A percentile compares a stretch with the other conserved stretches of the same genome.
phyloP scores from a whole-genome alignment of 2,888 invertebrate species.

The Drosophila paramelanica region DNA sequence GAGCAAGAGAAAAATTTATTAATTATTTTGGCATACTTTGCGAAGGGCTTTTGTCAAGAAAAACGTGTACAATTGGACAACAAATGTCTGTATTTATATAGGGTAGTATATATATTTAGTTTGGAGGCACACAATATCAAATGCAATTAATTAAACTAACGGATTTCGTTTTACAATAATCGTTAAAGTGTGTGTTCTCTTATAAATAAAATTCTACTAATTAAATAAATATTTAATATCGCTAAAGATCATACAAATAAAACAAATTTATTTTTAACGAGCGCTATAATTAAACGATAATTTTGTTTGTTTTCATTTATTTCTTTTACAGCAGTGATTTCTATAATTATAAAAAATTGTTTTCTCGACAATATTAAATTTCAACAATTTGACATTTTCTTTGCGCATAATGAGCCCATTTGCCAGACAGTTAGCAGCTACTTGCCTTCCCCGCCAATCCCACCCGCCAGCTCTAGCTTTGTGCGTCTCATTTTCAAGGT shows the following conservation, averaged over 20 bases:
- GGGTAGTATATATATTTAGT: slow-evolving; percentile 21
- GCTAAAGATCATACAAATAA: slow-evolving; percentile 17
- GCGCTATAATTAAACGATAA: slow-evolving; percentile 44
- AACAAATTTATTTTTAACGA: slow-evolving; percentile 37
- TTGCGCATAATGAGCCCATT: slow-evolving; percentile 45
- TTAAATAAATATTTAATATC: slow-evolving; percentile 18
- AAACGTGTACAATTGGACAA: slow-evolving; percentile 54
- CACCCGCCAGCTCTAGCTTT: slow-evolving; percentile 7
- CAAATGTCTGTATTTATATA: slow-evolving; percentile 32
- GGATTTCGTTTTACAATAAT: slow-evolving; percentile 46
- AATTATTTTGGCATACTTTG: slow-evolving; percentile 18
- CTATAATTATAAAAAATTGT: slow-evolving; percentile 41
- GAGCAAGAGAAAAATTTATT: slow-evolving; percentile 56
- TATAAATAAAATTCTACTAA: slow-evolving; percentile 33
- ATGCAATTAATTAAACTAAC: slow-evolving; percentile 37
- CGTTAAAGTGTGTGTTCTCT: slow-evolving; percentile 27
- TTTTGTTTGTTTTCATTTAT: not conserved
- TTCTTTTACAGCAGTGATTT: slow-evolving; percentile 12
- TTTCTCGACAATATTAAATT: slow-evolving; percentile 40
- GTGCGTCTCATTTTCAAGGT: slow-evolving; percentile 65
- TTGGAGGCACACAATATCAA: slow-evolving; percentile 60
- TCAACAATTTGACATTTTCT: slow-evolving; percentile 41
- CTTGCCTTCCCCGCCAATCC: not conserved
- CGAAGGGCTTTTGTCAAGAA: slow-evolving; percentile 19
- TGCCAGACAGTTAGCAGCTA: slow-evolving; percentile 10